These are phyloP conservation scores for Ophraella communa DNA, from an alignment of 2,888 invertebrate genomes.

Conservation along the genomic window DNA sequence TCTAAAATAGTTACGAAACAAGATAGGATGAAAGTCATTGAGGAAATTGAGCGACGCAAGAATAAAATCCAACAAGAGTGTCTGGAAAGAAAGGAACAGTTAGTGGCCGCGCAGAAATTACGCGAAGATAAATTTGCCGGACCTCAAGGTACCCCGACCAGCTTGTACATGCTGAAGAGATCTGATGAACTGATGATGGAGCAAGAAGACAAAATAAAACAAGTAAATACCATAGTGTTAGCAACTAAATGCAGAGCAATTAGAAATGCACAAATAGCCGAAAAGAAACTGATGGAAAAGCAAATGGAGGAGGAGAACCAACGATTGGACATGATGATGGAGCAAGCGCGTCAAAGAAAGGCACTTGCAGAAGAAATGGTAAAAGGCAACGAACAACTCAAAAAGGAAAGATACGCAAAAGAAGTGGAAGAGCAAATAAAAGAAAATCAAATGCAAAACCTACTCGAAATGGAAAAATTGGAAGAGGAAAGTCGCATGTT, in stretches of 20 bases:
- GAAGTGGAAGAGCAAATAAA: slow-evolving; percentile 61
- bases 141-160: slow-evolving; percentile 61
- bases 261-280: slow-evolving; percentile 81
- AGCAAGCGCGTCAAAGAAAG: slow-evolving; percentile 67
- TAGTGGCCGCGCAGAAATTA: slow-evolving; percentile 46
- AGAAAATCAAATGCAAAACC: slow-evolving; percentile 62
- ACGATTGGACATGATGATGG: slow-evolving; percentile 74
- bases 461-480: slow-evolving; percentile 70
- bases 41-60: slow-evolving; percentile 59
- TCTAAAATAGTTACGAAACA: slow-evolving; percentile 64
- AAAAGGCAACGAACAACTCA: slow-evolving; percentile 44
- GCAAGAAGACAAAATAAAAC: slow-evolving; percentile 72
- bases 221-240: slow-evolving; percentile 78
- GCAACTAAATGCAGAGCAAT: slow-evolving; percentile 87
- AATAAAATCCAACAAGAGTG: slow-evolving; percentile 65
- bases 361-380: slow-evolving; percentile 63
- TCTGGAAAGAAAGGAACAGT: slow-evolving; percentile 62
- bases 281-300: slow-evolving; percentile 65
- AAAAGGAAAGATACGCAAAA: slow-evolving; percentile 40
- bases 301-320: slow-evolving; percentile 65
- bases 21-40: slow-evolving; percentile 59
- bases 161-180: slow-evolving; percentile 61
- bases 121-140: slow-evolving; percentile 58
- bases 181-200: slow-evolving; percentile 64
- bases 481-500: slow-evolving; percentile 71